Evolutionary conservation across 2,113 vertebrate genomes (phyloP).

Genomic region (Carollia perspicillata): DNA sequence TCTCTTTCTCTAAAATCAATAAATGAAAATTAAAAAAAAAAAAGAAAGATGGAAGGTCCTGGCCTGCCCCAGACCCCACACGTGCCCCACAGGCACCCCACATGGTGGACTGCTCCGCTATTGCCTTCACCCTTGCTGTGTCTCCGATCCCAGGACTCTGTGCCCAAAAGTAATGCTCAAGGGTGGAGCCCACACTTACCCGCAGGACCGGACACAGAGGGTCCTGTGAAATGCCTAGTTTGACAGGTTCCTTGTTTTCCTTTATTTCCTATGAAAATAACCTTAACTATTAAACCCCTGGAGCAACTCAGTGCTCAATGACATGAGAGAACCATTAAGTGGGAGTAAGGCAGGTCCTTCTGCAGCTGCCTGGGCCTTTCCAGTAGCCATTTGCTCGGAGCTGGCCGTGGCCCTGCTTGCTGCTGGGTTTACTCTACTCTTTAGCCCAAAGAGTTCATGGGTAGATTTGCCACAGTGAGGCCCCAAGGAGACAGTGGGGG

Average conservation of each 20-base stretch:
- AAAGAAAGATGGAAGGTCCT: no score
- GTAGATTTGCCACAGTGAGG: neutral
- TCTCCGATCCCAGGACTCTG: neutral
- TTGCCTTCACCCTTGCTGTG: accelerated
- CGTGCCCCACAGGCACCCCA: neutral
- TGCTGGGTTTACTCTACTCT: neutral
- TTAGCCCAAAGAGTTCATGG: neutral
- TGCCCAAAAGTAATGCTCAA: neutral
- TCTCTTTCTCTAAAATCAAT: no score
- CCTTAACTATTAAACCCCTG: neutral
- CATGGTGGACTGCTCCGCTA: neutral
- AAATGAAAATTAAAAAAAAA: no score
- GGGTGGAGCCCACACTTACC: no score
- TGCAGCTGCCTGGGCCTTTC: neutral
- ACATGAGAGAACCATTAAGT: neutral
- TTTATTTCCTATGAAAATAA: neutral
- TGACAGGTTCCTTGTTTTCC: neutral
- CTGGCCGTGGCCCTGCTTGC: neutral
- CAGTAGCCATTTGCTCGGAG: no score
- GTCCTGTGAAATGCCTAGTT: neutral
- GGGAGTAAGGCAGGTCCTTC: neutral
- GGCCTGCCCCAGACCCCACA: no score
- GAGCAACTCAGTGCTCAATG: neutral
- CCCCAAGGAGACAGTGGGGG: neutral
- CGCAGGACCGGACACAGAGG: no score